Conservation (phyloP, 1,140 invertebrate genomes). For the Macrostomum lignano region DNA sequence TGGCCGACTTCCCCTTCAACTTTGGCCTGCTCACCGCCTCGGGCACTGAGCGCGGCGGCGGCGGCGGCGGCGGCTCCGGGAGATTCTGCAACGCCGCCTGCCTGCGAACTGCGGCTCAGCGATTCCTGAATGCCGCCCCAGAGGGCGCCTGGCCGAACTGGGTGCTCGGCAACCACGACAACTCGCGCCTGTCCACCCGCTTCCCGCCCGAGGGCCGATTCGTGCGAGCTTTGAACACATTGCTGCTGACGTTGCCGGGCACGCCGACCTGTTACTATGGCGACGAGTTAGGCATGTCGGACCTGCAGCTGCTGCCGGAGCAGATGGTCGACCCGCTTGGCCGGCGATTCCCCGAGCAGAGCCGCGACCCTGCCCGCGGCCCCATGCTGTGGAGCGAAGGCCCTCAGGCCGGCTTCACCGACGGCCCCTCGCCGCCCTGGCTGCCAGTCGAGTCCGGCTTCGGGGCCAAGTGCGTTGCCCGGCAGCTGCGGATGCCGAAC, state of each 20-base stretch:
- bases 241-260: conserved; percentile 40
- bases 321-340: not conserved
- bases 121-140: conserved; percentile 6
- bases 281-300: conserved; percentile 48
- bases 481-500: too few species aligned
- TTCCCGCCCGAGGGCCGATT: conserved; percentile 30
- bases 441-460: conserved; percentile 29
- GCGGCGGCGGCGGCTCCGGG: too few species aligned
- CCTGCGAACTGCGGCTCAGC: conserved; percentile 7
- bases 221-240: conserved; percentile 37
- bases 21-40: conserved; percentile 25
- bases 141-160: conserved; percentile 10
- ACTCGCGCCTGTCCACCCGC: conserved; percentile 31
- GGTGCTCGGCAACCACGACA: conserved; percentile 41
- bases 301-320: conserved; percentile 17
- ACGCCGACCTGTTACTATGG: conserved; percentile 46
- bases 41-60: conserved; percentile 9
- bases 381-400: conserved; percentile 12
- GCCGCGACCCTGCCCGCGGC: conserved; percentile 6
- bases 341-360: not conserved
- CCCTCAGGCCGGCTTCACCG: conserved; percentile 28
- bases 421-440: conserved; percentile 14
- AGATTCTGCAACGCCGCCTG: conserved; percentile 7
- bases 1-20: conserved; percentile 38
- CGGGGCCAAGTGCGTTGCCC: too few species aligned